Percentiles rank a stretch among this genome's conserved stretches.
Evolutionary conservation across 2,113 vertebrate genomes (phyloP).

Genomic region (Clarias gariepinus): DNA sequence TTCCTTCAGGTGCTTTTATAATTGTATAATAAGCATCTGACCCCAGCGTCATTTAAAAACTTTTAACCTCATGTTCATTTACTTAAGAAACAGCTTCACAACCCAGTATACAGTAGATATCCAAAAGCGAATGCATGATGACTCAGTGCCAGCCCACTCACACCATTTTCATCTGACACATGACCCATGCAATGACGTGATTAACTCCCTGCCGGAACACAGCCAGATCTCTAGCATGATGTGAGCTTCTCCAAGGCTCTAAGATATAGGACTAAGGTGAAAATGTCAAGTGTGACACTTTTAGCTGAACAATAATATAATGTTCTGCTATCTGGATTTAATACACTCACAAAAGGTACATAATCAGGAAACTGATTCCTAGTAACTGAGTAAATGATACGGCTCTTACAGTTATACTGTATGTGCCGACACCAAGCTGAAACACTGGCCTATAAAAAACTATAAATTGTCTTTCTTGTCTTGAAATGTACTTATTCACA

Average conservation of each 20-base stretch:
- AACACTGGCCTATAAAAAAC: not conserved
- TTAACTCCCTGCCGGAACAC: not conserved
- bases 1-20: not conserved
- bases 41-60: not conserved
- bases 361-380: not conserved
- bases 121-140: not conserved
- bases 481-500: not conserved
- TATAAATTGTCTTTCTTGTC: not conserved
- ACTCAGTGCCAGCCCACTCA: slow-evolving; percentile 11
- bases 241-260: not conserved
- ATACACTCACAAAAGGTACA: not conserved
- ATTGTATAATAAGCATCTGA: not conserved
- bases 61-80: not conserved
- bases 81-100: not conserved
- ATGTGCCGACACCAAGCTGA: not conserved
- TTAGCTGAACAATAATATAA: not conserved
- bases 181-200: not conserved
- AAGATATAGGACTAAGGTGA: not conserved
- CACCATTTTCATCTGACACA: slow-evolving; percentile 14
- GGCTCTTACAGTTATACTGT: not conserved
- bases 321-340: not conserved
- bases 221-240: not conserved
- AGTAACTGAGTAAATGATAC: not conserved
- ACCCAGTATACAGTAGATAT: not conserved
- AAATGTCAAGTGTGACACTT: not conserved